phyloP scores from a whole-genome alignment of 1,140 invertebrate species.

The Druon quercuslanigerum region DNA sequence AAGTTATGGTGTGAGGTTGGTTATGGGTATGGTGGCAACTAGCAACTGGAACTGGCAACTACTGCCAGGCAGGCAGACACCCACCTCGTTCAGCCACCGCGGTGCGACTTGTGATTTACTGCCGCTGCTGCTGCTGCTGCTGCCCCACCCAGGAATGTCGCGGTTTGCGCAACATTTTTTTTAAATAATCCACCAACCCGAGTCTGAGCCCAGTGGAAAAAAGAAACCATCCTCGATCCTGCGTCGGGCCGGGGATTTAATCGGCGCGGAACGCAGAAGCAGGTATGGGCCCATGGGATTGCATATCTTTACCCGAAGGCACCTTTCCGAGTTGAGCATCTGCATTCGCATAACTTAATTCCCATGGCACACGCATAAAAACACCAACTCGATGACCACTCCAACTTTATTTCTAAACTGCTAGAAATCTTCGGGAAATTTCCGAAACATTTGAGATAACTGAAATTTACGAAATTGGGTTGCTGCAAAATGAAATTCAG shows the following conservation, averaged over 20 bases:
- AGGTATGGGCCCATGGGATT: slow-evolving; percentile 19
- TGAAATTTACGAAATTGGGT: too few relatives aligned
- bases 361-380: slow-evolving; percentile 31
- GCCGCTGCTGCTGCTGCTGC: slow-evolving; percentile 56
- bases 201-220: slow-evolving; percentile 35
- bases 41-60: slow-evolving; percentile 51
- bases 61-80: slow-evolving; percentile 64
- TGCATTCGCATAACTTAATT: slow-evolving; percentile 44
- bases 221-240: slow-evolving; percentile 45
- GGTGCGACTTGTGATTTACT: slow-evolving; percentile 59
- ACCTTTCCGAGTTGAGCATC: slow-evolving; percentile 18
- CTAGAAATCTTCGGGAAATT: too few relatives aligned
- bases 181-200: slow-evolving; percentile 65
- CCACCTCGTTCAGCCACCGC: slow-evolving; percentile 55
- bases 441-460: too few relatives aligned
- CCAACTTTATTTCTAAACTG: slow-evolving; percentile 6
- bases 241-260: slow-evolving; percentile 39
- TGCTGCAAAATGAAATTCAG: too few relatives aligned
- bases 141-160: slow-evolving; percentile 74
- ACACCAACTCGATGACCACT: slow-evolving; percentile 33
- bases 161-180: slow-evolving; percentile 71
- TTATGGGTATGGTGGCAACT: slow-evolving; percentile 59
- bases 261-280: slow-evolving; percentile 37
- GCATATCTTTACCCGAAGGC: slow-evolving; percentile 11
- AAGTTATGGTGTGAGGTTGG: slow-evolving; percentile 69